Conservation (phyloP, 2,113 vertebrate genomes). For the Solenodon paradoxus region DNA sequence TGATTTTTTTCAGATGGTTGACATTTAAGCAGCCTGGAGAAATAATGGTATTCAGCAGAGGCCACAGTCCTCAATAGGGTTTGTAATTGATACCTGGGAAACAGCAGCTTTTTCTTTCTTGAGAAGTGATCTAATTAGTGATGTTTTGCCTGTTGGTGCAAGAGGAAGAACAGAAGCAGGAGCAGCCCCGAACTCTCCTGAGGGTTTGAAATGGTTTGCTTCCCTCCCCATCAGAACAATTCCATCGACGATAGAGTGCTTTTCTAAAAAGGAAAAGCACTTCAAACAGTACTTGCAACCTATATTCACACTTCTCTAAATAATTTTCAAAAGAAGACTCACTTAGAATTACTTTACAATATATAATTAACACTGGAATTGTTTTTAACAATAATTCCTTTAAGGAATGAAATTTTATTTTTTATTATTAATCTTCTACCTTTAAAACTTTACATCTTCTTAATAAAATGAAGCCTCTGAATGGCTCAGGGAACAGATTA, state of each 20-base stretch:
- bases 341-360: background rate
- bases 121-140: constrained; percentile 21
- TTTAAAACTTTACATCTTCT: background rate
- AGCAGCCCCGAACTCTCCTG: background rate
- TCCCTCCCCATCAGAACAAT: background rate
- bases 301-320: background rate
- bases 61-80: constrained; percentile 29
- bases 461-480: background rate
- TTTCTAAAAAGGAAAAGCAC: background rate
- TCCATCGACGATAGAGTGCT: background rate
- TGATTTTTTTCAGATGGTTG: constrained; percentile 64
- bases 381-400: background rate
- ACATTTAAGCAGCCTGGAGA: constrained; percentile 63
- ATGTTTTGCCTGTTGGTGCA: background rate
- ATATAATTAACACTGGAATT: background rate
- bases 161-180: background rate
- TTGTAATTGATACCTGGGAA: constrained; percentile 6
- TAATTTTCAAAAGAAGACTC: background rate
- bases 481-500: background rate
- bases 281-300: background rate
- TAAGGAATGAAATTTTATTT: background rate
- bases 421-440: background rate
- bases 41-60: constrained; percentile 59
- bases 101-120: constrained; percentile 6
- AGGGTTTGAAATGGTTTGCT: background rate